Percentiles rank a stretch among this genome's conserved stretches.
Evolutionary conservation across 2,888 invertebrate species (phyloP).

Genomic region (Pimpla rufipes): DNA sequence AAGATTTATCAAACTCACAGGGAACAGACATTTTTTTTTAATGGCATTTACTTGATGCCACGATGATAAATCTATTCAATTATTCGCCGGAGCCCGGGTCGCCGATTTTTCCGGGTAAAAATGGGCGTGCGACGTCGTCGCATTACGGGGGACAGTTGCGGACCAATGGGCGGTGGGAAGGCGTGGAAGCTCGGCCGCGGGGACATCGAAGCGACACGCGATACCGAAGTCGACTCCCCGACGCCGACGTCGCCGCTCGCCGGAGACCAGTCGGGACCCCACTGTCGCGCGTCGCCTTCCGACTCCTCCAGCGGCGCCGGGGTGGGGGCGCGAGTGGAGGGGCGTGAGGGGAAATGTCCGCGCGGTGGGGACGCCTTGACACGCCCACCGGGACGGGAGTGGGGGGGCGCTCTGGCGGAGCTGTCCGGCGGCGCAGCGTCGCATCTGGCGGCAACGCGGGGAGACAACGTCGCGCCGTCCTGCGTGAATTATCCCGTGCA

Average conservation of each 20-base stretch:
- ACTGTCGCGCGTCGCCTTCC: constrained; percentile 73
- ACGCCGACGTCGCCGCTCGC: constrained; percentile 67
- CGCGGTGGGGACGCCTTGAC: constrained; percentile 74
- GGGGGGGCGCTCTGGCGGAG: constrained; percentile 57
- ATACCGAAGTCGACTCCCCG: constrained; percentile 60
- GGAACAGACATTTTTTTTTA: no score
- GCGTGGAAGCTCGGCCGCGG: constrained; percentile 69
- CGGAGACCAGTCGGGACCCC: constrained; percentile 69
- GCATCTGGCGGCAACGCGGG: constrained; percentile 65
- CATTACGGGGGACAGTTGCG: constrained; percentile 69
- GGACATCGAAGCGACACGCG: constrained; percentile 66
- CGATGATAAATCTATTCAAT: constrained; percentile 45
- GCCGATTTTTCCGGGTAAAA: constrained; percentile 62
- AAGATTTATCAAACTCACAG: background rate
- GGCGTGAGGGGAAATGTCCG: constrained; percentile 77
- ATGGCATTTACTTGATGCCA: no score
- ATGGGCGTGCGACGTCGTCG: constrained; percentile 72
- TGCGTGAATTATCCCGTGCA: constrained; percentile 13
- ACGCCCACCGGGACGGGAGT: constrained; percentile 75
- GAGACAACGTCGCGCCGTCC: constrained; percentile 58
- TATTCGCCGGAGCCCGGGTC: constrained; percentile 40
- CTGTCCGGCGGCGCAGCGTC: constrained; percentile 66
- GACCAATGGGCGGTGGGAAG: constrained; percentile 71
- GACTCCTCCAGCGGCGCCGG: constrained; percentile 59
- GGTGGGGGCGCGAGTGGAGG: constrained; percentile 70